phyloP scores from a whole-genome alignment of 2,888 invertebrate species.

The Calameuta idolon region DNA sequence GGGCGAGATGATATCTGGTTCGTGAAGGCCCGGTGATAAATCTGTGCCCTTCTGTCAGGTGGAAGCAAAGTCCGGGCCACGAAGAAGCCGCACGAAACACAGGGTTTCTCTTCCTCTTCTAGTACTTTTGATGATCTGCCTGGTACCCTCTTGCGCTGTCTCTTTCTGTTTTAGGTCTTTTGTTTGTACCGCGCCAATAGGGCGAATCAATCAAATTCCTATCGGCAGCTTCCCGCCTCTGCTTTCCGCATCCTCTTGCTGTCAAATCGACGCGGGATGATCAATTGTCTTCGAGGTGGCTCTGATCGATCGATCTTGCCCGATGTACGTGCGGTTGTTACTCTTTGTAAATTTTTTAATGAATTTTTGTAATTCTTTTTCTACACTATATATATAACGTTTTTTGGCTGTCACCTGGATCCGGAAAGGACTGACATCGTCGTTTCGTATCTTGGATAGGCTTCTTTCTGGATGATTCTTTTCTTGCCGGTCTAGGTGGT shows the following conservation, averaged over 20 bases:
- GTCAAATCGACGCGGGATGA: not conserved
- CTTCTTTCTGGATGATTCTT: not conserved
- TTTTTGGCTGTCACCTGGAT: not conserved
- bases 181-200: constrained; percentile 29
- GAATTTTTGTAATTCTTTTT: not conserved
- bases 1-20: constrained; percentile 64
- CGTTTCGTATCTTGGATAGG: not conserved
- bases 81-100: constrained; percentile 14
- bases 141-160: not conserved
- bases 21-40: constrained; percentile 61
- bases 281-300: not conserved
- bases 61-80: constrained; percentile 28
- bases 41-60: constrained; percentile 57
- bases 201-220: constrained; percentile 50
- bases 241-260: constrained; percentile 3
- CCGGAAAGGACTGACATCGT: no score
- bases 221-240: not conserved
- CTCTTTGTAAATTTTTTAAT: not conserved
- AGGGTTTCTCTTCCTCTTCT: not conserved
- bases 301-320: not conserved
- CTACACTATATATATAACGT: not conserved
- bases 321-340: not conserved
- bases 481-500: not conserved
- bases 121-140: not conserved
- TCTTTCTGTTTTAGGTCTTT: not conserved